Percentiles rank a stretch among this genome's conserved stretches.
Conservation (phyloP, 2,888 invertebrate species). For the Leptodirus hochenwartii region DNA sequence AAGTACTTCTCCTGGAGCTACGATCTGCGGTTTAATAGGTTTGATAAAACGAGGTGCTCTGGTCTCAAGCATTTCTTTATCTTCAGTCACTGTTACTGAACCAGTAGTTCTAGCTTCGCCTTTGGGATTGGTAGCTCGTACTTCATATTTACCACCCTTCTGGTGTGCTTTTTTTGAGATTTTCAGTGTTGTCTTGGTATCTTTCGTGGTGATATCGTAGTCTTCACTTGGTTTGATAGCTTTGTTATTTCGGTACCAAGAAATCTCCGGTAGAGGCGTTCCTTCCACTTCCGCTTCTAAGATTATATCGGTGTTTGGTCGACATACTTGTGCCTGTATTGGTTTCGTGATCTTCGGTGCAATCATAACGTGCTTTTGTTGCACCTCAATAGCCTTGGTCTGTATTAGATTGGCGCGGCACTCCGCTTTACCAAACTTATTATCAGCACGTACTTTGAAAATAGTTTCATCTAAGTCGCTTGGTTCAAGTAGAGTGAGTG, state of each 20-base stretch:
- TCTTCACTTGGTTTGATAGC: slow-evolving; percentile 47
- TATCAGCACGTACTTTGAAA: slow-evolving; percentile 51
- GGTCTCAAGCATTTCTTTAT: slow-evolving; percentile 34
- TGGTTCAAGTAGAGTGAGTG: slow-evolving; percentile 43
- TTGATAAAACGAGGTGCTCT: slow-evolving; percentile 58
- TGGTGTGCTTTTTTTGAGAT: slow-evolving; percentile 51
- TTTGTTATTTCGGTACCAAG: slow-evolving; percentile 74
- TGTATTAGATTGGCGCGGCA: slow-evolving; percentile 55
- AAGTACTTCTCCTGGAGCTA: slow-evolving; percentile 54
- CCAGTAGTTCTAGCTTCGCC: slow-evolving; percentile 67
- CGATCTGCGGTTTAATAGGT: slow-evolving; percentile 49
- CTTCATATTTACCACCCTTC: slow-evolving; percentile 77
- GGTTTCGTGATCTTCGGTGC: slow-evolving; percentile 65
- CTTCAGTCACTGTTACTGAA: slow-evolving; percentile 56
- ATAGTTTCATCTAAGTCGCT: slow-evolving; percentile 46
- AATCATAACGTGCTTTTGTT: slow-evolving; percentile 33
- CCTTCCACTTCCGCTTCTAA: slow-evolving; percentile 58
- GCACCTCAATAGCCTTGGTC: slow-evolving; percentile 28
- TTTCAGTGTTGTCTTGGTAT: slow-evolving; percentile 42
- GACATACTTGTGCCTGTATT: slow-evolving; percentile 53
- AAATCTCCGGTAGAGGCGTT: slow-evolving; percentile 48
- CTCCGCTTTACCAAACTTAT: slow-evolving; percentile 53
- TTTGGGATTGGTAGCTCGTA: slow-evolving; percentile 56
- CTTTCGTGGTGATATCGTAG: slow-evolving; percentile 36
- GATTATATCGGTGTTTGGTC: slow-evolving; percentile 46